These are phyloP conservation scores for Pipistrellus kuhlii DNA, from an alignment of 2,797 vertebrate genomes.

Conservation along the genomic window DNA sequence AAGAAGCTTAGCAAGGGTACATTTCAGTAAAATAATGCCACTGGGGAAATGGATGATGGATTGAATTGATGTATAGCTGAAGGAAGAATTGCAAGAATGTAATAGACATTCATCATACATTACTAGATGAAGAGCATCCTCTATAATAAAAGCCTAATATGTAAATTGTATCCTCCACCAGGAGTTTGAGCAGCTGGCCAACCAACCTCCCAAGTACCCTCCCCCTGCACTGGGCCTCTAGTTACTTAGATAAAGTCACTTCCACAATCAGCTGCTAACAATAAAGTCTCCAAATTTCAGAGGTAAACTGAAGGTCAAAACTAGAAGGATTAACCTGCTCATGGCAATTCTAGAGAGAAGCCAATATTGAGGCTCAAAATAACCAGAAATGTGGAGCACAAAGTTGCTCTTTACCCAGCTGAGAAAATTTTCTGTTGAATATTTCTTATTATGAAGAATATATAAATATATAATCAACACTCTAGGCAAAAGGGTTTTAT, in stretches of 20 bases:
- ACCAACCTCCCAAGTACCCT: no score
- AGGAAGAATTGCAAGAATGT: not conserved
- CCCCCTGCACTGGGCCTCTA: no score
- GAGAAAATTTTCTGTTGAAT: slow-evolving; percentile 36
- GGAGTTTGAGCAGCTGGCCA: no score
- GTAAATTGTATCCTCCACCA: no score
- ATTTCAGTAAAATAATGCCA: not conserved
- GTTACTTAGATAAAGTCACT: not conserved
- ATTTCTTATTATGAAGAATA: slow-evolving; percentile 58
- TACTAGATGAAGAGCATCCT: not conserved
- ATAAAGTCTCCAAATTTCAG: not conserved
- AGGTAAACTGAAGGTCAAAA: not conserved
- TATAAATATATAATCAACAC: slow-evolving; percentile 60
- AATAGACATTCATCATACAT: not conserved
- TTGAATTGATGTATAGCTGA: not conserved
- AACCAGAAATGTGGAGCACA: slow-evolving; percentile 16
- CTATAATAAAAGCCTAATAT: no score
- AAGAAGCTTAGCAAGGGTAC: not conserved
- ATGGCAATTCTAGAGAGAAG: not conserved
- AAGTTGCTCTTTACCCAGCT: slow-evolving; percentile 29
- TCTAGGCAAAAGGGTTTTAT: slow-evolving; percentile 40
- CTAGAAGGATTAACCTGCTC: not conserved
- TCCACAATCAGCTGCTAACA: not conserved
- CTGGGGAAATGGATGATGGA: not conserved
- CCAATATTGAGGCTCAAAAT: slow-evolving; percentile 32